phyloP scores from a whole-genome alignment of 2,888 invertebrate genomes.

The Parthenolecanium corni region DNA sequence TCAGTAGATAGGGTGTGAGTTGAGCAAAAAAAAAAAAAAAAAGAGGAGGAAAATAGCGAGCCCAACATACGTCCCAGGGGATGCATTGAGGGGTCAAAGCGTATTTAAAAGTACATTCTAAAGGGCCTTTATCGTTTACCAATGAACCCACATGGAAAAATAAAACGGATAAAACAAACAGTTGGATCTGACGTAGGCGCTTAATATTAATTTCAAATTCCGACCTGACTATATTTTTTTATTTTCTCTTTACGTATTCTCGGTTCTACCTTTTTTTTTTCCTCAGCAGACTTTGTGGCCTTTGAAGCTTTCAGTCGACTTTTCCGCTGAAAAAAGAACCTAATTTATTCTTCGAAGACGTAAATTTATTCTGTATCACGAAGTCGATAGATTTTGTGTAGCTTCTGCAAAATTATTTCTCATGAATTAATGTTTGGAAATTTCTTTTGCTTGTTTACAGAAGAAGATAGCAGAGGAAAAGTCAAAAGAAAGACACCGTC shows the following conservation, averaged over 20 bases:
- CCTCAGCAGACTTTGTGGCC: background rate
- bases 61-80: constrained; percentile 22
- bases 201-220: constrained; percentile 29
- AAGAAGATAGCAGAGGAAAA: constrained; percentile 17
- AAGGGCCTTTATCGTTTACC: constrained; percentile 28
- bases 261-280: constrained; percentile 3
- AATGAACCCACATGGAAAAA: constrained; percentile 28
- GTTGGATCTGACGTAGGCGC: constrained; percentile 27
- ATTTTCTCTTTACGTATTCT: constrained; percentile 20
- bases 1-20: no score
- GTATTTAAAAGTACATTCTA: constrained; percentile 28
- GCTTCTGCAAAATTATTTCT: no score
- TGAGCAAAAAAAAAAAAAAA: no score
- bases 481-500: constrained; percentile 21
- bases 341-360: no score
- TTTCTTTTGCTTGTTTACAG: background rate
- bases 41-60: background rate
- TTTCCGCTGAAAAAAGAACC: no score
- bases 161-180: constrained; percentile 29
- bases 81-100: constrained; percentile 28
- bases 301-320: background rate
- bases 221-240: constrained; percentile 26
- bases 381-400: background rate
- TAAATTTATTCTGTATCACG: no score
- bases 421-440: background rate